phyloP scores from a whole-genome alignment of 2,113 vertebrate species.

The Excalfactoria chinensis region DNA sequence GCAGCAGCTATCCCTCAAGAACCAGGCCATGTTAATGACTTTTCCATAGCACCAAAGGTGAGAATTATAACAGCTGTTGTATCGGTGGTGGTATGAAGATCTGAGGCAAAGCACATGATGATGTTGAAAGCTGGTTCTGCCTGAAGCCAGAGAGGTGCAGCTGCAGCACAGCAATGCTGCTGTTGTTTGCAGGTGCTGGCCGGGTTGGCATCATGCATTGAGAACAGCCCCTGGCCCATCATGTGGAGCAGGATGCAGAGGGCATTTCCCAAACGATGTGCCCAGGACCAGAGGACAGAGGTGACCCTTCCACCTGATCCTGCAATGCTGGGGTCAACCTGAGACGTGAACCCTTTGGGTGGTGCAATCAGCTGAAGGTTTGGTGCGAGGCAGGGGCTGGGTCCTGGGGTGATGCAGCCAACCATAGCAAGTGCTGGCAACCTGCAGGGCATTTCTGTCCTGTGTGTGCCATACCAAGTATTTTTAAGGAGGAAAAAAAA shows the following conservation, averaged over 20 bases:
- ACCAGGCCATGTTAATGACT: background rate
- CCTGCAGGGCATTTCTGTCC: background rate
- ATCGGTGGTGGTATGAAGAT: background rate
- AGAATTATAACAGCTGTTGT: too few relatives aligned
- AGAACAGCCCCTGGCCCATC: background rate
- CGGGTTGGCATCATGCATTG: background rate
- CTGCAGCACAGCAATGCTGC: fast-evolving
- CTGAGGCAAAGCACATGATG: fast-evolving
- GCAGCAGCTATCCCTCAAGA: background rate
- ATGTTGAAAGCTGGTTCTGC: background rate
- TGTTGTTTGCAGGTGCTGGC: background rate
- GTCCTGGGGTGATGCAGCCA: fast-evolving
- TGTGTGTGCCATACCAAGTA: background rate
- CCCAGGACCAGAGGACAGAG: fast-evolving
- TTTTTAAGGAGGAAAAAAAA: background rate
- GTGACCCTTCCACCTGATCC: background rate
- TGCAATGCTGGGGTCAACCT: background rate
- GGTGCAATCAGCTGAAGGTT: too few relatives aligned
- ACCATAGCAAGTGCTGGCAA: background rate
- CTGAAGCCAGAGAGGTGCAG: background rate
- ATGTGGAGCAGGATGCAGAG: background rate
- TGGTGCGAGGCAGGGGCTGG: fast-evolving
- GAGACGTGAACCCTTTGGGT: background rate
- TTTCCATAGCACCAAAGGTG: background rate
- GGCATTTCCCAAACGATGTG: fast-evolving